Percentiles rank a stretch among this genome's conserved stretches.
phyloP scores from a whole-genome alignment of 1,140 invertebrate genomes.

The Cyclina sinensis region DNA sequence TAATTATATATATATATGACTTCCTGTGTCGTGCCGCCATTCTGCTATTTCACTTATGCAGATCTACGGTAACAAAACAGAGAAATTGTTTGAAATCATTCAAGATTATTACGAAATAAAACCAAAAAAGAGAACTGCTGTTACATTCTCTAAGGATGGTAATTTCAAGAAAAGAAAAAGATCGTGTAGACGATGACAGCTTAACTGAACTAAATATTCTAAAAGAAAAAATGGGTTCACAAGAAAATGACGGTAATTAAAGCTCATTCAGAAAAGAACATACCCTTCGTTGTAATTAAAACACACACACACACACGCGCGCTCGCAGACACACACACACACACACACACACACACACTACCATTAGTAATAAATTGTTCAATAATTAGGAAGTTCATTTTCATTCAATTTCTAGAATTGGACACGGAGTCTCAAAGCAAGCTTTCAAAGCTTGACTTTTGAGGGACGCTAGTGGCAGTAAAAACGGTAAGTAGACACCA shows the following conservation, averaged over 20 bases:
- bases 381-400: slow-evolving; percentile 81
- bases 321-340: too few relatives aligned
- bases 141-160: neutral
- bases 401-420: slow-evolving; percentile 80
- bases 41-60: too few relatives aligned
- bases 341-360: too few relatives aligned
- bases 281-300: neutral
- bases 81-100: slow-evolving; percentile 14
- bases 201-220: neutral
- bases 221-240: neutral
- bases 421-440: slow-evolving; percentile 84
- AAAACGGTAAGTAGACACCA: slow-evolving; percentile 85
- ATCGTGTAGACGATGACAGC: neutral
- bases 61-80: neutral
- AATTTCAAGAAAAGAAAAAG: neutral
- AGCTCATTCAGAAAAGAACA: neutral
- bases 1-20: too few relatives aligned
- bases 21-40: too few relatives aligned
- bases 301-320: too few relatives aligned
- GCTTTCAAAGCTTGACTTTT: slow-evolving; percentile 77
- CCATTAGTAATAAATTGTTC: slow-evolving; percentile 78
- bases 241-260: neutral
- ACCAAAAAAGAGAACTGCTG: neutral
- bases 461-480: slow-evolving; percentile 77
- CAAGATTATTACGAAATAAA: slow-evolving; percentile 41